Conservation (phyloP, 2,797 vertebrate species). For the Sebastes kiyomatsui region DNA sequence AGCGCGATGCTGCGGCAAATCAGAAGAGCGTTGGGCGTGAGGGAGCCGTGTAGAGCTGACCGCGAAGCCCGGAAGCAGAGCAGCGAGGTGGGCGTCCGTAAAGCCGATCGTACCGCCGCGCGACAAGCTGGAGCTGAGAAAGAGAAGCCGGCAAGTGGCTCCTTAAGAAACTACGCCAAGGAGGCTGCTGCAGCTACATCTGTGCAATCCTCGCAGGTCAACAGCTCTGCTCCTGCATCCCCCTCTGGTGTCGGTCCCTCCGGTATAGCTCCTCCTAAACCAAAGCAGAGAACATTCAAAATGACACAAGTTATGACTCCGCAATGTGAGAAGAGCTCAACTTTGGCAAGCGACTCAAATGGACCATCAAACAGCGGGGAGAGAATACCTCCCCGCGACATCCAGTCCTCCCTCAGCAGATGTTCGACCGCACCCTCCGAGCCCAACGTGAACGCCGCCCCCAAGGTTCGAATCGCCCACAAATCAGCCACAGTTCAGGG, state of each 20-base stretch:
- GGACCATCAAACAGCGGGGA: slow-evolving; percentile 58
- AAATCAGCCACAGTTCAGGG: slow-evolving; percentile 73
- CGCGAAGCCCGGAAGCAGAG: slow-evolving; percentile 57
- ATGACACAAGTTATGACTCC: neutral
- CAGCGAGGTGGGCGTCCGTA: neutral
- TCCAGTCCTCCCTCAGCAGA: slow-evolving; percentile 79
- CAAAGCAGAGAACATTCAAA: neutral
- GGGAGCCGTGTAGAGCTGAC: slow-evolving; percentile 65
- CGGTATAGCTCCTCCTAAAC: neutral
- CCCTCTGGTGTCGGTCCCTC: neutral
- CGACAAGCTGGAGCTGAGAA: neutral
- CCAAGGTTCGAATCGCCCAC: slow-evolving; percentile 87
- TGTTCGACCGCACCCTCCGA: slow-evolving; percentile 76
- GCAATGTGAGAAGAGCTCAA: neutral
- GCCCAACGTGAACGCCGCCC: slow-evolving; percentile 79
- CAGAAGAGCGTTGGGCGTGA: slow-evolving; percentile 59
- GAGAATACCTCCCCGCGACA: slow-evolving; percentile 71
- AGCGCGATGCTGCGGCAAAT: slow-evolving; percentile 62
- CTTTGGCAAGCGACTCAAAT: neutral
- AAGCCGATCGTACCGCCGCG: neutral
- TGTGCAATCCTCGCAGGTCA: slow-evolving; percentile 2
- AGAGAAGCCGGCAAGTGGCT: neutral
- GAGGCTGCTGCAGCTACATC: neutral
- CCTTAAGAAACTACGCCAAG: neutral
- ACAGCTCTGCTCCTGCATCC: neutral